Evolutionary conservation across 2,797 vertebrate genomes (phyloP).

Genomic region (Micromesistius poutassou): DNA sequence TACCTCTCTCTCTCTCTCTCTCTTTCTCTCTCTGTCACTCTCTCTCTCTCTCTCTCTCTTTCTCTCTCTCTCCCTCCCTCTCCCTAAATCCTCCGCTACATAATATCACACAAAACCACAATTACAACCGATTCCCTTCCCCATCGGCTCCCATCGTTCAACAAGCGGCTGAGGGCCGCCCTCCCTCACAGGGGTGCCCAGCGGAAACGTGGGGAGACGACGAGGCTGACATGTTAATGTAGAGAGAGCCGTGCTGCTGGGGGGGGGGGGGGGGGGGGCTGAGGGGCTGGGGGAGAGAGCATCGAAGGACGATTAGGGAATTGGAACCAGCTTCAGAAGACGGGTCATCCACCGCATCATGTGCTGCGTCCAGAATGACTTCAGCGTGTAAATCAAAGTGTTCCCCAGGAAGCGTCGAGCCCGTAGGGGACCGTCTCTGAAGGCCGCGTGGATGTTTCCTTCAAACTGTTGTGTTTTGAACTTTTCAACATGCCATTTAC

Average conservation of each 20-base stretch:
- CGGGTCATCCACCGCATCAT: slow-evolving; percentile 5
- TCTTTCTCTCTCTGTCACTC: no score
- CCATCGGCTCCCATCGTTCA: not conserved
- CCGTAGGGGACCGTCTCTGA: not conserved
- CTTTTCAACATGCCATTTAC: not conserved
- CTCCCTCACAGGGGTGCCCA: not conserved
- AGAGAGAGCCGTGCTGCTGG: not conserved
- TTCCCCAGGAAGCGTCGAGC: not conserved
- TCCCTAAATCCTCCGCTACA: not conserved
- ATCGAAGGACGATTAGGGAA: not conserved
- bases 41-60: no score
- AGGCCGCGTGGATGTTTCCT: not conserved
- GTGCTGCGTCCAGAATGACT: not conserved
- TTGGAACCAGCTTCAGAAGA: not conserved
- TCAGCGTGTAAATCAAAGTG: not conserved
- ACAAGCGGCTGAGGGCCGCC: no score
- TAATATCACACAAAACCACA: not conserved
- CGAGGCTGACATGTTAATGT: not conserved
- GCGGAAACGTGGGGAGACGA: not conserved
- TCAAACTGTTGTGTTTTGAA: not conserved
- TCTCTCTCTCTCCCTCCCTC: no score
- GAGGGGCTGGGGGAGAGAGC: not conserved
- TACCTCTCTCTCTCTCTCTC: no score
- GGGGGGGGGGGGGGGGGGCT: no score
- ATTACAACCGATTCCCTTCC: not conserved